Percentiles rank a stretch among this genome's conserved stretches.
Conservation (phyloP, 2,113 vertebrate species). For the Cololabis saira region DNA sequence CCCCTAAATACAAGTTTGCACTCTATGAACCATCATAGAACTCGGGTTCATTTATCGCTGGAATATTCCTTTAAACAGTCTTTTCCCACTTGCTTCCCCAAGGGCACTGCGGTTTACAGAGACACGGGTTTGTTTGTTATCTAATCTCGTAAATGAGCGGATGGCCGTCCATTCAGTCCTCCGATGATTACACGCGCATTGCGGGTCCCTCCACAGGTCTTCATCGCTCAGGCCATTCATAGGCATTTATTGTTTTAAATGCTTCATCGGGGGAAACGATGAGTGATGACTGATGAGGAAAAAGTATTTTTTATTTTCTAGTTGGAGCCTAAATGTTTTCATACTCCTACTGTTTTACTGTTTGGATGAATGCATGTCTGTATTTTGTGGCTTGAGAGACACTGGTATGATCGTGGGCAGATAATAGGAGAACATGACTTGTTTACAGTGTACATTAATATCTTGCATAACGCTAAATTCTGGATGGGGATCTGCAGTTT, state of each 20-base stretch:
- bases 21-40: too few relatives aligned
- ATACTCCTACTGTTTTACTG: conserved; percentile 44
- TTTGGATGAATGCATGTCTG: conserved; percentile 10
- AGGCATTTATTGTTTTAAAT: conserved; percentile 79
- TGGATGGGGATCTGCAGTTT: too few relatives aligned
- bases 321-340: conserved; percentile 43
- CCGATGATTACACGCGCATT: conserved; percentile 86
- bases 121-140: conserved; percentile 73
- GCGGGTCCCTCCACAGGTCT: conserved; percentile 80
- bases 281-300: conserved; percentile 13
- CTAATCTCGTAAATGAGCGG: conserved; percentile 85
- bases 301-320: conserved; percentile 27
- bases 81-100: not conserved
- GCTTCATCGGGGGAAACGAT: conserved; percentile 43
- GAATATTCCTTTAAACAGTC: too few relatives aligned
- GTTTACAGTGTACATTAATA: not conserved
- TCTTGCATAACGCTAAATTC: not conserved
- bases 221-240: conserved; percentile 70
- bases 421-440: too few relatives aligned
- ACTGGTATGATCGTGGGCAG: too few relatives aligned
- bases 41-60: too few relatives aligned
- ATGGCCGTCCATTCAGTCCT: conserved; percentile 71
- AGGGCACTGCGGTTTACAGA: conserved; percentile 70
- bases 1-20: too few relatives aligned
- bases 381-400: not conserved